Base-by-base conservation (phyloP, 2,113 vertebrate species). In the Jaculus jaculus region DNA sequence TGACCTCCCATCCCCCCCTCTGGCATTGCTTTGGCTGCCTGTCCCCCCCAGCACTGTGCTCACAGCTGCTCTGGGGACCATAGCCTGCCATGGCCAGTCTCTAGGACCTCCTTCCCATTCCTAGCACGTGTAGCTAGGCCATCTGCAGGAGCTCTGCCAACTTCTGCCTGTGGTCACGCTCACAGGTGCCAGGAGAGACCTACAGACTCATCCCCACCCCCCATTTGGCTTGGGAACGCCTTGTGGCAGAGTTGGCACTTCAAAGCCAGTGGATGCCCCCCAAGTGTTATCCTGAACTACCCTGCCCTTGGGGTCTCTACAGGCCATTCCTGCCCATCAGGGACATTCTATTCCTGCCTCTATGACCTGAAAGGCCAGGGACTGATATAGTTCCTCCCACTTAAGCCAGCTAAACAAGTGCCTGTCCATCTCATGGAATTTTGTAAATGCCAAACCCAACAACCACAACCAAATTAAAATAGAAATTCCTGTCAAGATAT, bases 251-350 rank as follows among this genome's bases (percentile, higher is more conserved):
- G 4, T 37, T 8, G 11, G 17, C 0, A 0, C 75, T 28, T 24
- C 58, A 1, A 0, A 37, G 17, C 16, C 20, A 24, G 24, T 21
- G 3, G 61, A n/a, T 2, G 23, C 8, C 15, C 34, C 7, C 26
- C 21, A 1, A 0, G 0, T 11, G 2, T 20, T 12, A 13, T 30
- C 30, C n/a, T 11, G 11, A 6, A 7, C 42, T 5, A 0, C 1
- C 3, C 16, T 0, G 13, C 24, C 28, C 13, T 58, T 4, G 16
- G 4, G 2, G 13, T 23, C 32, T 18, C 3, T 0, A 21, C 17
- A 28, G 8, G 1, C 16, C 37, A 58, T 12, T 9, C 16, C 34
- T 71, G 1, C 23, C 65, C n/a, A 7, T 28, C 58, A 7, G 1
- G 17, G 5, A 3, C 12, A 0, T 11, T 28, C 34, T 15, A 5